Percentiles rank a stretch among this genome's conserved stretches.
phyloP scores from a whole-genome alignment of 1,140 invertebrate genomes.

The Diploscapter pachys region DNA sequence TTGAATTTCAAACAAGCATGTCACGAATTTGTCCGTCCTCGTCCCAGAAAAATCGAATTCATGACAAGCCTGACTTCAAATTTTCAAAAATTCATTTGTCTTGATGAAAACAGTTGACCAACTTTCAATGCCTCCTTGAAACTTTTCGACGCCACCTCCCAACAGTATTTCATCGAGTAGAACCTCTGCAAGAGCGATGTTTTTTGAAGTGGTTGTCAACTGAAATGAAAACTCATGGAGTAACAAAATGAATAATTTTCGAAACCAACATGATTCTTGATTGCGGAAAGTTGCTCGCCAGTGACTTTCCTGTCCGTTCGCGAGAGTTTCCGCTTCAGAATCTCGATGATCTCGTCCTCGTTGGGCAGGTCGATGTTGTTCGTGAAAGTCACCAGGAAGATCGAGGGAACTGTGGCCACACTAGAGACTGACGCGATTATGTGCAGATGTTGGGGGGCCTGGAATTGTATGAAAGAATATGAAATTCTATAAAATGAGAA shows the following conservation, averaged over 20 bases:
- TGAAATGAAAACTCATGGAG: conserved; percentile 24
- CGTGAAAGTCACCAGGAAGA: conserved; percentile 33
- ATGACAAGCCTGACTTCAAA: too few species aligned
- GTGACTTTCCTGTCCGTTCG: conserved; percentile 30
- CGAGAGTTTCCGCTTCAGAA: conserved; percentile 33
- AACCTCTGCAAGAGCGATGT: conserved; percentile 24
- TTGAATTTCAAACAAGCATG: too few species aligned
- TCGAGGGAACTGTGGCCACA: conserved; percentile 17
- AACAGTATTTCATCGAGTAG: conserved; percentile 33
- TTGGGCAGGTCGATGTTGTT: conserved; percentile 29
- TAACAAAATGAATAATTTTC: not conserved
- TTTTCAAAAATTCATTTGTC: not conserved
- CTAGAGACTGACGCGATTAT: conserved; percentile 24
- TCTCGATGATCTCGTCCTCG: conserved; percentile 34
- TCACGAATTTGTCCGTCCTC: too few species aligned
- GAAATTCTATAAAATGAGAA: not conserved
- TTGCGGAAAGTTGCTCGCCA: conserved; percentile 28
- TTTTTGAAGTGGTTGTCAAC: conserved; percentile 9
- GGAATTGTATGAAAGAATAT: not conserved
- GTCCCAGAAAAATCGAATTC: too few species aligned
- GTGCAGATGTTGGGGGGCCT: conserved; percentile 25
- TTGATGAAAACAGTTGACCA: not conserved
- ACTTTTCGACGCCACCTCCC: conserved; percentile 5
- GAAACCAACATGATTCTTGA: conserved; percentile 34
- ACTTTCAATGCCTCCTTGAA: conserved; percentile 22